phyloP scores from a whole-genome alignment of 2,888 invertebrate species.

The Heliconius hortense region DNA sequence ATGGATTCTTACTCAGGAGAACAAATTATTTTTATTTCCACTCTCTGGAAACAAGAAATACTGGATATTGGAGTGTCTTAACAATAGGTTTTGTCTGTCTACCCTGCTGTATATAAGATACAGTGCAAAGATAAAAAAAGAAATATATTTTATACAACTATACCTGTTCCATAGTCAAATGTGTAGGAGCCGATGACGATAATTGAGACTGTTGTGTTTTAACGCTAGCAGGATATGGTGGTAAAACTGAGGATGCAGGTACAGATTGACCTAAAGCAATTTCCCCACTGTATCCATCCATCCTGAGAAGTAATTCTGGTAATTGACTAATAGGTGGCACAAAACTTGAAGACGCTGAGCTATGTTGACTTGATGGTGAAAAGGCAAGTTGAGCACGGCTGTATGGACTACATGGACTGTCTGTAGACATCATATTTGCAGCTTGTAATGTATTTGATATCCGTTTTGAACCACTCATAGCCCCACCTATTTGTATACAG shows the following conservation, averaged over 20 bases:
- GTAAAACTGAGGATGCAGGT: constrained; percentile 80
- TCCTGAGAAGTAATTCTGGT: constrained; percentile 86
- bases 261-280: constrained; percentile 84
- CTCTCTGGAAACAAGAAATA: not conserved
- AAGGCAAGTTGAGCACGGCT: constrained; percentile 78
- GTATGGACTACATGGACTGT: constrained; percentile 80
- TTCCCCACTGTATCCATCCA: constrained; percentile 82
- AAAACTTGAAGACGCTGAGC: constrained; percentile 79
- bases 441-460: constrained; percentile 53
- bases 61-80: no score
- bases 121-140: no score
- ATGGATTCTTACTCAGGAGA: not conserved
- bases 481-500: constrained; percentile 77
- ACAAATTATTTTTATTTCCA: not conserved
- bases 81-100: no score
- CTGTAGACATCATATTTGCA: constrained; percentile 57
- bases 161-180: constrained; percentile 88
- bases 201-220: constrained; percentile 83
- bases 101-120: no score
- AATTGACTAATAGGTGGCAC: constrained; percentile 70
- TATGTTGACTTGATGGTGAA: constrained; percentile 86
- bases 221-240: constrained; percentile 68
- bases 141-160: constrained; percentile 2
- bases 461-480: constrained; percentile 70
- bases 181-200: constrained; percentile 94